phyloP scores from a whole-genome alignment of 92 coral and sea anemone genomes.

The Palythoa heliodiscus region DNA sequence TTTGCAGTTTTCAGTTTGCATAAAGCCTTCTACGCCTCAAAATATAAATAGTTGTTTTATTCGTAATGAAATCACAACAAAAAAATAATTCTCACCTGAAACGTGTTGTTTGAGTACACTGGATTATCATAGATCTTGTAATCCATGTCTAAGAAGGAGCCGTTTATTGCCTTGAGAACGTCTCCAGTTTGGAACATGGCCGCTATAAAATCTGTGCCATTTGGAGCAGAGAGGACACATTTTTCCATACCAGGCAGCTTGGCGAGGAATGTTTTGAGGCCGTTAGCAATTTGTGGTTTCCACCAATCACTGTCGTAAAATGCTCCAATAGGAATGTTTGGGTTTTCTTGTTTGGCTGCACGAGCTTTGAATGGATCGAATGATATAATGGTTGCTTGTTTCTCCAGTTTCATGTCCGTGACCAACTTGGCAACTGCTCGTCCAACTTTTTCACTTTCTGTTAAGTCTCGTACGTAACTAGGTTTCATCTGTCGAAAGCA shows the following conservation, averaged over 20 bases:
- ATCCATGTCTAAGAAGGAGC: slow-evolving; percentile 83
- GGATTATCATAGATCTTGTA: slow-evolving; percentile 78
- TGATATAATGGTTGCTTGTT: slow-evolving; percentile 74
- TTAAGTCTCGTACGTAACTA: slow-evolving; percentile 59
- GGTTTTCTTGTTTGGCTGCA: slow-evolving; percentile 67
- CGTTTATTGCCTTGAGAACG: slow-evolving; percentile 67
- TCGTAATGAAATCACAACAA: not conserved
- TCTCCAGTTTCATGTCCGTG: slow-evolving; percentile 58
- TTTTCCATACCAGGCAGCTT: slow-evolving; percentile 64
- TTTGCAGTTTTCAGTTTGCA: no score
- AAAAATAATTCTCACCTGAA: slow-evolving; percentile 26
- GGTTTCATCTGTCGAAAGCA: slow-evolving; percentile 74
- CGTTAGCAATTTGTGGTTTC: slow-evolving; percentile 34
- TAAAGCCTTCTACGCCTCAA: no score
- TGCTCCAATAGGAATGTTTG: slow-evolving; percentile 65
- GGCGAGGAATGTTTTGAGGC: slow-evolving; percentile 35
- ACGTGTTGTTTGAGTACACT: slow-evolving; percentile 69
- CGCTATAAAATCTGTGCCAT: slow-evolving; percentile 66
- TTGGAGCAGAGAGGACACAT: slow-evolving; percentile 57
- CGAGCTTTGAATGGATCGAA: slow-evolving; percentile 85
- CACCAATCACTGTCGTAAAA: slow-evolving; percentile 68
- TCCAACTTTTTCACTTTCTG: slow-evolving; percentile 75
- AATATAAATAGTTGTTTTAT: no score
- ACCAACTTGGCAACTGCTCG: slow-evolving; percentile 80
- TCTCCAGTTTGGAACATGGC: slow-evolving; percentile 69